Evolutionary conservation across 2,888 invertebrate genomes (phyloP).

Genomic region (Scelioninae gen. 2): DNA sequence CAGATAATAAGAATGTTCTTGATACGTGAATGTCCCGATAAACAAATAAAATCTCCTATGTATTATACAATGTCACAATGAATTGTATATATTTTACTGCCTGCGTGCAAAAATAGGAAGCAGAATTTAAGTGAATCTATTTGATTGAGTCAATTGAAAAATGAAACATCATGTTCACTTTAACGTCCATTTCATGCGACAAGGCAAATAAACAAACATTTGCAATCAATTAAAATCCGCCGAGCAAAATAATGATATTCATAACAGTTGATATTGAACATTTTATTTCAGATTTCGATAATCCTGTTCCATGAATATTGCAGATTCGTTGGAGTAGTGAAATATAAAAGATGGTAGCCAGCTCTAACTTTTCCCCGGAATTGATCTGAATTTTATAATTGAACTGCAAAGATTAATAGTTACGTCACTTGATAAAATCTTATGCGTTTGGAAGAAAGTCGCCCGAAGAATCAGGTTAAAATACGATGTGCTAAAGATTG

Average conservation of each 20-base stretch:
- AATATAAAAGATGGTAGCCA: constrained; percentile 9
- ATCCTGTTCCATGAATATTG: constrained; percentile 37
- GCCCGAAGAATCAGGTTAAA: constrained; percentile 31
- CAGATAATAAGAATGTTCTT: too few species aligned
- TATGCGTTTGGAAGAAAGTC: constrained; percentile 15
- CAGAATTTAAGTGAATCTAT: constrained; percentile 13
- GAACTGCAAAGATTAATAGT: constrained; percentile 22
- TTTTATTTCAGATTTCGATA: constrained; percentile 9
- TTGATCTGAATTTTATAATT: constrained; percentile 39
- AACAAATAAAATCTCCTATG: background rate
- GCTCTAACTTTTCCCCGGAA: constrained; percentile 20
- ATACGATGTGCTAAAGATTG: constrained; percentile 27
- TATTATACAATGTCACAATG: constrained; percentile 6
- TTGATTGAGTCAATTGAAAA: constrained; percentile 30
- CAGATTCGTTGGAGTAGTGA: constrained; percentile 7
- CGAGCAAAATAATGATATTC: constrained; percentile 27
- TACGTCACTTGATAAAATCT: constrained; percentile 22
- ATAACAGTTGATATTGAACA: constrained; percentile 18
- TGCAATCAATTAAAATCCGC: constrained; percentile 33
- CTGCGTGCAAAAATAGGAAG: background rate
- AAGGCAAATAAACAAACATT: constrained; percentile 29
- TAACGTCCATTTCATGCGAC: background rate
- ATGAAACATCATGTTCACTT: constrained; percentile 17
- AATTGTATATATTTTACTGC: background rate
- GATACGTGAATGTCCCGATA: background rate